Percentiles rank a stretch among this genome's conserved stretches.
Evolutionary conservation across 2,888 invertebrate species (phyloP).

Genomic region (Drosophila borborema): DNA sequence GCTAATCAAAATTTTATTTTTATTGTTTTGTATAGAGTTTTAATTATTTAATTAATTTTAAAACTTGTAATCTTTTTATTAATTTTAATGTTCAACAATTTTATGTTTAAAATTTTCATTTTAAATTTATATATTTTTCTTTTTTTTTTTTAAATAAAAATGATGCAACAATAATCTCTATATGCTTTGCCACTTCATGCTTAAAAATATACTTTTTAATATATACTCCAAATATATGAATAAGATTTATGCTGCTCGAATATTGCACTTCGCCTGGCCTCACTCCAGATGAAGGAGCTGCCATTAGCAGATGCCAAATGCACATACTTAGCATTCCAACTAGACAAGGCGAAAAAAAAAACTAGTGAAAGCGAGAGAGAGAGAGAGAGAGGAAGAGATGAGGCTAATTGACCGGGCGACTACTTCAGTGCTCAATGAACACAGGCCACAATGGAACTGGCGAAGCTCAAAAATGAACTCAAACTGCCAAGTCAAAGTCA

Average conservation of each 20-base stretch:
- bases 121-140: background rate
- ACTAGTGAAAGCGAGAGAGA: background rate
- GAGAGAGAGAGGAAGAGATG: background rate
- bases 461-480: slow-evolving; percentile 8
- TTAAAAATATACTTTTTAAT: background rate
- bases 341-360: slow-evolving; percentile 14
- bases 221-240: background rate
- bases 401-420: slow-evolving; percentile 69
- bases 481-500: slow-evolving; percentile 51
- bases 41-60: too few relatives aligned
- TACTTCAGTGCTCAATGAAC: slow-evolving; percentile 74
- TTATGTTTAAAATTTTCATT: background rate
- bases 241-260: background rate
- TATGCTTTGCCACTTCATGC: background rate
- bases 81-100: background rate
- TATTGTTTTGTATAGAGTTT: too few relatives aligned
- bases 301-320: slow-evolving; percentile 34
- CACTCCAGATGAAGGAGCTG: slow-evolving; percentile 8
- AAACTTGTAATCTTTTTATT: background rate
- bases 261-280: background rate
- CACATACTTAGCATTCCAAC: slow-evolving; percentile 52
- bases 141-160: too few relatives aligned
- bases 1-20: too few relatives aligned
- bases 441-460: slow-evolving; percentile 49
- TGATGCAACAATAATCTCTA: background rate